Conservation (phyloP, 2,113 vertebrate species). For the Tamias sibiricus region DNA sequence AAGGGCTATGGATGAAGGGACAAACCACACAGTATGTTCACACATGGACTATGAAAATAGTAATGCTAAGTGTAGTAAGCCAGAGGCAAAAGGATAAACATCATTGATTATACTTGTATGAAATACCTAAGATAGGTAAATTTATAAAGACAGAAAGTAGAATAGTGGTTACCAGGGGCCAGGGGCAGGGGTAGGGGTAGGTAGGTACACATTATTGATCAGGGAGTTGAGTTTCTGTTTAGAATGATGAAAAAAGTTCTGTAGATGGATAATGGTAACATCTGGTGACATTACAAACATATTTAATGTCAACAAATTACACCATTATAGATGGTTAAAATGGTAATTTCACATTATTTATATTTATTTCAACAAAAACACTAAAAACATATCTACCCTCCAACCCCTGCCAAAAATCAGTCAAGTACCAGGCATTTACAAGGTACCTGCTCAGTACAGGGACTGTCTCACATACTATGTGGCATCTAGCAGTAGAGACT, state of each 20-base stretch:
- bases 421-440: slow-evolving; percentile 22
- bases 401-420: background rate
- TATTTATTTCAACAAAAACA: background rate
- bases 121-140: background rate
- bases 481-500: background rate
- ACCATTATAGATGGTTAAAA: background rate
- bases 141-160: background rate
- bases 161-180: background rate
- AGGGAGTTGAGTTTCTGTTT: background rate
- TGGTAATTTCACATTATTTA: background rate
- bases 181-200: fast-evolving
- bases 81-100: background rate
- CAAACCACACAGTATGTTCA: background rate
- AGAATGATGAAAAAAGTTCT: background rate
- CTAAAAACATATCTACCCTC: background rate
- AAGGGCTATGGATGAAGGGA: background rate
- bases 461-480: background rate
- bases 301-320: background rate
- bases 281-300: no score
- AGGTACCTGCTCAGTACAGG: background rate
- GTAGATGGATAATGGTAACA: background rate
- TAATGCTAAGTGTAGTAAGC: background rate
- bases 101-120: background rate
- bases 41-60: background rate
- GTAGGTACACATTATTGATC: background rate